These are phyloP conservation scores for Nerophis ophidion DNA, from an alignment of 2,113 vertebrate species.

Conservation along the genomic window DNA sequence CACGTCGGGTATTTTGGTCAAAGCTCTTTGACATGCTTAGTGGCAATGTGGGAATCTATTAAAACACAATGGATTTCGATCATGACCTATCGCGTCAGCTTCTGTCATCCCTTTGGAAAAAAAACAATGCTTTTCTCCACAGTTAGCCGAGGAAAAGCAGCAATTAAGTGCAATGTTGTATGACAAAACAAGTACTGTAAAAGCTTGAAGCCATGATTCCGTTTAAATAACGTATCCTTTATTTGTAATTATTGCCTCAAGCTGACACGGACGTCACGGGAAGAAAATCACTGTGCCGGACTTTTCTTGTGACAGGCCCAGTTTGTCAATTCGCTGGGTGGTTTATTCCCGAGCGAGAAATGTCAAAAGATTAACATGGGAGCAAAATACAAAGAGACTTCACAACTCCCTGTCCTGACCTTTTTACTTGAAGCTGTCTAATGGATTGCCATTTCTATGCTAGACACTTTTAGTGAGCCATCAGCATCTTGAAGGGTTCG, in stretches of 20 bases:
- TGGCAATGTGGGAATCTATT: not conserved
- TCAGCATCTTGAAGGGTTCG: not conserved
- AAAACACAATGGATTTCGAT: not conserved
- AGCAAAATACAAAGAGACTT: not conserved
- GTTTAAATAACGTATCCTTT: too few relatives aligned
- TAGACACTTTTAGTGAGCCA: not conserved
- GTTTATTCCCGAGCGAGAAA: not conserved
- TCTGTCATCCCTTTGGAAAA: not conserved
- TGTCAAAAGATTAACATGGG: not conserved
- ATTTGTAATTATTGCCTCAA: too few relatives aligned
- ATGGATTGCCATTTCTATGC: not conserved
- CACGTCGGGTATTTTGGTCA: conserved; percentile 1
- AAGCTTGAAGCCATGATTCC: too few relatives aligned
- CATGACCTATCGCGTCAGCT: not conserved
- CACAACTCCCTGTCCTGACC: not conserved
- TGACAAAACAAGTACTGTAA: too few relatives aligned
- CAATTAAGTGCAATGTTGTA: too few relatives aligned
- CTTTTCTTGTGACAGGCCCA: too few relatives aligned
- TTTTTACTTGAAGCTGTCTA: not conserved
- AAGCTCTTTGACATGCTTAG: not conserved
- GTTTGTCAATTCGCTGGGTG: not conserved
- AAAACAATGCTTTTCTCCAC: too few relatives aligned
- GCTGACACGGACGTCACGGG: too few relatives aligned
- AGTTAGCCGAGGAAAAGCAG: too few relatives aligned
- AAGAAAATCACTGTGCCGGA: too few relatives aligned